Evolutionary conservation across 2,888 invertebrate genomes (phyloP).

Genomic region (Xestia ashworthii): DNA sequence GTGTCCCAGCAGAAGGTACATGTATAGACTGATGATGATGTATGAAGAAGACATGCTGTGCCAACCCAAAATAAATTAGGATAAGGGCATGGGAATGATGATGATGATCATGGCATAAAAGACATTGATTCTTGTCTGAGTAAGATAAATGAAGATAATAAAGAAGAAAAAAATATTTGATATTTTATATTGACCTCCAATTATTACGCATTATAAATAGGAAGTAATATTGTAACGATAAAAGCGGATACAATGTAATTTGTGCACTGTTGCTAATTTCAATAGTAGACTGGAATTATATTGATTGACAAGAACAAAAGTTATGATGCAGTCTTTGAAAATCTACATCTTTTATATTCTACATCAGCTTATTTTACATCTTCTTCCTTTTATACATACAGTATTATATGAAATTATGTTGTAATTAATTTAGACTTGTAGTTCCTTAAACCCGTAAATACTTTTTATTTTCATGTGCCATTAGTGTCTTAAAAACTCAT

Average conservation of each 20-base stretch:
- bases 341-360: background rate
- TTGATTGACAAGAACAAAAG: background rate
- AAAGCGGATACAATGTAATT: too few relatives aligned
- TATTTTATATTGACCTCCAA: conserved; percentile 16
- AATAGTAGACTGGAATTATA: conserved; percentile 11
- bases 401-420: too few relatives aligned
- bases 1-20: too few relatives aligned
- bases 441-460: background rate
- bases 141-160: too few relatives aligned
- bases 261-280: conserved; percentile 31
- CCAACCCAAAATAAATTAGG: background rate
- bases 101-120: background rate
- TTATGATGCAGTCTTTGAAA: background rate
- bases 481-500: background rate
- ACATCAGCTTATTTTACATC: too few relatives aligned
- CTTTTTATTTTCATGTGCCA: background rate
- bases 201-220: conserved; percentile 7
- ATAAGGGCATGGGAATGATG: background rate
- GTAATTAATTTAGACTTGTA: background rate
- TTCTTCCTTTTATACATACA: background rate
- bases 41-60: background rate
- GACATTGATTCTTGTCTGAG: too few relatives aligned
- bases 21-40: too few relatives aligned
- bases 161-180: background rate
- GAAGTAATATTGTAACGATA: conserved; percentile 18